Percentiles rank a stretch among this genome's conserved stretches.
These are phyloP conservation scores for Dryocosmus kuriphilus DNA, from an alignment of 2,888 invertebrate genomes.

Conservation along the genomic window DNA sequence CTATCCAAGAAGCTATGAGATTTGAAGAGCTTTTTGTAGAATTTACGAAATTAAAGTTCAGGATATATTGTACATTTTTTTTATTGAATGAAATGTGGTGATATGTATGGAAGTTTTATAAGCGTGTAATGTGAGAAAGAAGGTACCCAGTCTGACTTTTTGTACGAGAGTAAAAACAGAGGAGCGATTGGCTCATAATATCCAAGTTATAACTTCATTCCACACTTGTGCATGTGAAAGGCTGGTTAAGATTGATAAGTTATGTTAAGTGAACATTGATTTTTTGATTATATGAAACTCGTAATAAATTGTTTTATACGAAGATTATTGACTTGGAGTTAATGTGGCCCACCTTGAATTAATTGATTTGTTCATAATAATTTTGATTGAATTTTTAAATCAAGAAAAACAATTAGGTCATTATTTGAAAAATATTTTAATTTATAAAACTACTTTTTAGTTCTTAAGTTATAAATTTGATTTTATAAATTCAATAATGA, in stretches of 20 bases:
- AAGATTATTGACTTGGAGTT: background rate
- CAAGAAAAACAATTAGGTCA: background rate
- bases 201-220: slow-evolving; percentile 17
- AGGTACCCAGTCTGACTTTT: background rate
- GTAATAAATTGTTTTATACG: slow-evolving; percentile 37
- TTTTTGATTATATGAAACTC: slow-evolving; percentile 12
- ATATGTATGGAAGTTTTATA: slow-evolving; percentile 36
- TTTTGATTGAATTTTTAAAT: too few relatives aligned
- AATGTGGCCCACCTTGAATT: background rate
- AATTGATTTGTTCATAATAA: background rate
- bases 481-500: too few relatives aligned
- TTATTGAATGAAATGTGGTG: slow-evolving; percentile 32
- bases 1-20: slow-evolving; percentile 2
- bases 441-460: too few relatives aligned
- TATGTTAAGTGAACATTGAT: slow-evolving; percentile 17
- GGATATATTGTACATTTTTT: slow-evolving; percentile 37
- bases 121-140: slow-evolving; percentile 42
- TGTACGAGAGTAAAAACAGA: background rate
- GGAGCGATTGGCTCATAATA: background rate
- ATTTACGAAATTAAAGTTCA: slow-evolving; percentile 25
- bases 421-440: background rate
- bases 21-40: slow-evolving; percentile 41
- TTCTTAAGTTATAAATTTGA: too few relatives aligned
- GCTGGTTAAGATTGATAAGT: slow-evolving; percentile 21
- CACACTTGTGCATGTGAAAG: slow-evolving; percentile 19